A percentile compares a stretch with the other conserved stretches of the same genome.
Evolutionary conservation across 2,888 invertebrate species (phyloP).

Genomic region (Corythucha ciliata): DNA sequence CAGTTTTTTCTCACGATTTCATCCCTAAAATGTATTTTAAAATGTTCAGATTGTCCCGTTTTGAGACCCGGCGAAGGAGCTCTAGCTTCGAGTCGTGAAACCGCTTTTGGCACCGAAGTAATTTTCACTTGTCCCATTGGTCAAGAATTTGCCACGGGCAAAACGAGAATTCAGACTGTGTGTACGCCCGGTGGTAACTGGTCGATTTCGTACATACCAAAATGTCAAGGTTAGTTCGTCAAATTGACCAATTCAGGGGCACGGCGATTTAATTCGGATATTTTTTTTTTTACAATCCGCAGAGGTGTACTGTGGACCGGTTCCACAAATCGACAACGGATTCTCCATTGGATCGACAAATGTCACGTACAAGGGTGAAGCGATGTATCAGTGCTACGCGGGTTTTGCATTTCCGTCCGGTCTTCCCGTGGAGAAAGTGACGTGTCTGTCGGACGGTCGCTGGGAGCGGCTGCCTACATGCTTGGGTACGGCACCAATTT

Average conservation of each 20-base stretch:
- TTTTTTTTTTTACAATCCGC: slow-evolving; percentile 32
- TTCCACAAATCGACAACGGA: slow-evolving; percentile 95
- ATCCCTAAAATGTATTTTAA: not conserved
- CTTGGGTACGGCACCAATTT: slow-evolving; percentile 56
- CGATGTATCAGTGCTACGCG: slow-evolving; percentile 93
- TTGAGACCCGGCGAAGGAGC: slow-evolving; percentile 78
- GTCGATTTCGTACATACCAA: slow-evolving; percentile 84
- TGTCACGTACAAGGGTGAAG: slow-evolving; percentile 85
- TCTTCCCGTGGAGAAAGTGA: slow-evolving; percentile 76
- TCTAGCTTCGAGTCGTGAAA: slow-evolving; percentile 81
- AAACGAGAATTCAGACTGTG: slow-evolving; percentile 69
- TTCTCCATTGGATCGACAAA: slow-evolving; percentile 93
- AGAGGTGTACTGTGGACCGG: slow-evolving; percentile 92
- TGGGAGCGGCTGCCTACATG: slow-evolving; percentile 91
- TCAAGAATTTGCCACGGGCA: slow-evolving; percentile 88
- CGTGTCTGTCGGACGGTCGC: slow-evolving; percentile 78
- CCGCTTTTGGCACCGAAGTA: slow-evolving; percentile 79
- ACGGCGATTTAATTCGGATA: not conserved
- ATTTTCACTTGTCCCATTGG: slow-evolving; percentile 88
- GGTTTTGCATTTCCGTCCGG: slow-evolving; percentile 88
- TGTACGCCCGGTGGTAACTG: slow-evolving; percentile 85
- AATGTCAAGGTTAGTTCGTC: slow-evolving; percentile 65
- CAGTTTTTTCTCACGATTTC: not conserved
- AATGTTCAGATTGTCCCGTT: slow-evolving; percentile 65
- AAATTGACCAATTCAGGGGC: not conserved